Evolutionary conservation across 2,888 invertebrate species (phyloP).

Genomic region (Griposia aprilina): DNA sequence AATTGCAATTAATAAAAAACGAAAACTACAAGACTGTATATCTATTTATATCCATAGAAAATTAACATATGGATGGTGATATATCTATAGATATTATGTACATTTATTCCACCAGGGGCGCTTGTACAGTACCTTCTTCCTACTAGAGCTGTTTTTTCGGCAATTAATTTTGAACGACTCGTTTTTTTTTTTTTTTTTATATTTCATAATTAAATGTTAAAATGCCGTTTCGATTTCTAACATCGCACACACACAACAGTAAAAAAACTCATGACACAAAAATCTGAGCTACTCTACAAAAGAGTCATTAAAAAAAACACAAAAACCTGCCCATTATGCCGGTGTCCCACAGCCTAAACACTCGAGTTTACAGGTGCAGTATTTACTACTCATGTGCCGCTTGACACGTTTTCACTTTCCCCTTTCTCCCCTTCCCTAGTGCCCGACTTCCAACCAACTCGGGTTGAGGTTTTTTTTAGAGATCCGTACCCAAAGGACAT

Average conservation of each 20-base stretch:
- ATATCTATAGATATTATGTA: too few relatives aligned
- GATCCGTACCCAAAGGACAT: neutral
- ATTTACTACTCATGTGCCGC: constrained; percentile 73
- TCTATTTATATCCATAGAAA: too few relatives aligned
- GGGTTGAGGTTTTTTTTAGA: constrained; percentile 28
- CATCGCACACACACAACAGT: neutral
- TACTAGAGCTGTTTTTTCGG: too few relatives aligned
- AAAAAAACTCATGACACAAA: constrained; percentile 12
- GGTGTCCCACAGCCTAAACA: constrained; percentile 57
- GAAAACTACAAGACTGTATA: too few relatives aligned
- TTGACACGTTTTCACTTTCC: constrained; percentile 88
- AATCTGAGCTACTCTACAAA: constrained; percentile 13
- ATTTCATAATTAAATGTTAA: too few relatives aligned
- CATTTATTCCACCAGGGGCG: too few relatives aligned
- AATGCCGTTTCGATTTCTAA: neutral
- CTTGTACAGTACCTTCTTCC: too few relatives aligned
- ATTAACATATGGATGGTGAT: too few relatives aligned
- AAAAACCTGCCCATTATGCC: constrained; percentile 41
- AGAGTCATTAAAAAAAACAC: constrained; percentile 51
- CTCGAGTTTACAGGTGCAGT: constrained; percentile 68
- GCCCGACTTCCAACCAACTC: constrained; percentile 52
- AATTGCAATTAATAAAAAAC: too few relatives aligned
- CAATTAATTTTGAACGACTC: too few relatives aligned
- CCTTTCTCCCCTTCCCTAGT: constrained; percentile 66
- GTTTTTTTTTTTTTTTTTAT: too few relatives aligned